A percentile compares a stretch with the other conserved stretches of the same genome.
phyloP scores from a whole-genome alignment of 1,140 invertebrate species.

The Centruroides vittatus region DNA sequence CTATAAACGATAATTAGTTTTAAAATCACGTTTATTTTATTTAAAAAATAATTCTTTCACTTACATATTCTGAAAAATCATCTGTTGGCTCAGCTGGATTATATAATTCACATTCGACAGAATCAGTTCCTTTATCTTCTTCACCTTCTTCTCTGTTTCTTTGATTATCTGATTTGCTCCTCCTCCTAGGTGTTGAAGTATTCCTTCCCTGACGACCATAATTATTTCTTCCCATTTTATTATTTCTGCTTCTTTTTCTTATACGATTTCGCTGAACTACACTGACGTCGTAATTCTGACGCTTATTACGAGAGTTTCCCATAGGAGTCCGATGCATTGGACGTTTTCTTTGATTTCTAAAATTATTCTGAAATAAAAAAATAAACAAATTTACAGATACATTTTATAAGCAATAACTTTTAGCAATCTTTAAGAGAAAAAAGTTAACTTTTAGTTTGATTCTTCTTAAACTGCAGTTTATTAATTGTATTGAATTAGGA shows the following conservation, averaged over 20 bases:
- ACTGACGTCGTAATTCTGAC: conserved; percentile 7
- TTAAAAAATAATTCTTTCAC: background rate
- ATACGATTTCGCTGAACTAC: background rate
- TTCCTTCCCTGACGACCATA: background rate
- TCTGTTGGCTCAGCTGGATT: conserved; percentile 13
- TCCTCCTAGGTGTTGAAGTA: background rate
- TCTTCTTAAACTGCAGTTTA: too few relatives aligned
- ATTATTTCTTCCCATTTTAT: conserved; percentile 3
- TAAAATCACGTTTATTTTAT: too few relatives aligned
- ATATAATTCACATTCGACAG: conserved; percentile 1
- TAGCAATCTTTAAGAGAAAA: too few relatives aligned
- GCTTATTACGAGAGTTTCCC: conserved; percentile 7
- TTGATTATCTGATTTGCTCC: background rate
- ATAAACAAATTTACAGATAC: too few relatives aligned
- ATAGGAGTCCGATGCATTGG: conserved; percentile 6
- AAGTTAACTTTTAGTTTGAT: too few relatives aligned
- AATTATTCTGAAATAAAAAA: too few relatives aligned
- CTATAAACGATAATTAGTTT: too few relatives aligned
- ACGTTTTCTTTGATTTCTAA: conserved; percentile 1
- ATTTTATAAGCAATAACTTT: too few relatives aligned
- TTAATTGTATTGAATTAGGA: too few relatives aligned
- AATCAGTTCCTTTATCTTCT: conserved; percentile 1
- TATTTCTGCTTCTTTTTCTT: background rate
- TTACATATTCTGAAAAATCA: conserved; percentile 11
- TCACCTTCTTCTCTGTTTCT: conserved; percentile 8